Evolutionary conservation across 2,797 vertebrate species (phyloP).

Genomic region (Hypotaenidia okinawae): DNA sequence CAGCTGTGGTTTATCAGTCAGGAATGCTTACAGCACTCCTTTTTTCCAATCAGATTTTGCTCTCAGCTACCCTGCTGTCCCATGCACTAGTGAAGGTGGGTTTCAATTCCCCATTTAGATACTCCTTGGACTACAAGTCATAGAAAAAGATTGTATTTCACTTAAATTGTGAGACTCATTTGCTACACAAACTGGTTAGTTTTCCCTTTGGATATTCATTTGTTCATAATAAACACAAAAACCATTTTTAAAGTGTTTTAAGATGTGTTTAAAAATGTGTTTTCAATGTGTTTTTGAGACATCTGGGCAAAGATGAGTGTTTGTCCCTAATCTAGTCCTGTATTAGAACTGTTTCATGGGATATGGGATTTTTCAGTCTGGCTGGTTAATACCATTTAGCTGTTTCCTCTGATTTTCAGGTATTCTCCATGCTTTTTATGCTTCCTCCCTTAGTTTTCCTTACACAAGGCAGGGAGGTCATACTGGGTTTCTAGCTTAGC

Average conservation of each 20-base stretch:
- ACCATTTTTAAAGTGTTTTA: neutral
- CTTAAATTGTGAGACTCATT: neutral
- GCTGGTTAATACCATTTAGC: neutral
- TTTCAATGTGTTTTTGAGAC: neutral
- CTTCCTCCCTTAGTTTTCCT: neutral
- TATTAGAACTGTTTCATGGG: accelerated
- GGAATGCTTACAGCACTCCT: neutral
- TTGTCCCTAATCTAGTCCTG: neutral
- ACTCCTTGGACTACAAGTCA: neutral
- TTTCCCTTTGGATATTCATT: neutral
- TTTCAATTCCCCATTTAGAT: neutral
- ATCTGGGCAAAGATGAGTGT: neutral
- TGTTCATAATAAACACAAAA: neutral
- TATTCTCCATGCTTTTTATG: neutral
- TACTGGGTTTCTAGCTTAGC: neutral
- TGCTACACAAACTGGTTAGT: neutral
- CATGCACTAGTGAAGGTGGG: neutral
- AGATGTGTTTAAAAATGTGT: neutral
- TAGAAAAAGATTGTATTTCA: neutral
- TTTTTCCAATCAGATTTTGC: neutral
- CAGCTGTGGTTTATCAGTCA: conserved; percentile 11
- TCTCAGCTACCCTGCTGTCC: neutral
- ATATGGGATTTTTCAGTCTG: neutral
- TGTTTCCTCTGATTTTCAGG: neutral
- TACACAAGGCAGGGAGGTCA: neutral